phyloP scores from a whole-genome alignment of 2,888 invertebrate genomes.

The Agrochola macilenta region DNA sequence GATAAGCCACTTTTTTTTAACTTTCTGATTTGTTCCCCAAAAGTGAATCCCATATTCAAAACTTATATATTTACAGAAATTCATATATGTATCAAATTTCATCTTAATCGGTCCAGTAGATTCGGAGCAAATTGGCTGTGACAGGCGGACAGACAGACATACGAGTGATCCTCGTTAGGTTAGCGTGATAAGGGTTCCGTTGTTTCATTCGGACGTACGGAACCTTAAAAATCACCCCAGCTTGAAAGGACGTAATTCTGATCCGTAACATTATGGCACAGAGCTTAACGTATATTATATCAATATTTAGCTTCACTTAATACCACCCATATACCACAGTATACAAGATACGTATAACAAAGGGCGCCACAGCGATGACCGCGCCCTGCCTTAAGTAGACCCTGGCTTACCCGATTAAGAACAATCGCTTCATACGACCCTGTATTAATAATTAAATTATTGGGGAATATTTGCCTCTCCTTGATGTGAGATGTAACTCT shows the following conservation, averaged over 20 bases:
- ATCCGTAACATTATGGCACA: background rate
- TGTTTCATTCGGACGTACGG: too few species aligned
- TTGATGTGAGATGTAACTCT: background rate
- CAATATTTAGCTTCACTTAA: slow-evolving; percentile 5
- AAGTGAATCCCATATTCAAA: too few species aligned
- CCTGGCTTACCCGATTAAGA: slow-evolving; percentile 34
- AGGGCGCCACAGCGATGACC: slow-evolving; percentile 12
- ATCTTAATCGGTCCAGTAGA: too few species aligned
- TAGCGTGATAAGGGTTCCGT: too few species aligned
- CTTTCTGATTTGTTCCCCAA: too few species aligned
- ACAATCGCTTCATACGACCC: slow-evolving; percentile 20
- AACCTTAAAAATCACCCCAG: background rate
- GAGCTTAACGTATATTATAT: slow-evolving; percentile 2
- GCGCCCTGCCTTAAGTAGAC: slow-evolving; percentile 17
- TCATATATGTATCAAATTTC: too few species aligned
- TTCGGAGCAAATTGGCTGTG: too few species aligned
- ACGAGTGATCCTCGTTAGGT: too few species aligned
- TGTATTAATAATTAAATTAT: slow-evolving; percentile 7
- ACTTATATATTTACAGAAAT: too few species aligned
- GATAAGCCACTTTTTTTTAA: too few species aligned
- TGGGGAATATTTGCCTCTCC: background rate
- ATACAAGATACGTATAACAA: slow-evolving; percentile 10
- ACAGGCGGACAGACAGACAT: too few species aligned
- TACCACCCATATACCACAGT: background rate
- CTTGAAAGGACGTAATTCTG: too few species aligned